A percentile compares a stretch with the other conserved stretches of the same genome.
Conservation (phyloP, 1,140 invertebrate genomes). For the Drosophila quadrilineata region DNA sequence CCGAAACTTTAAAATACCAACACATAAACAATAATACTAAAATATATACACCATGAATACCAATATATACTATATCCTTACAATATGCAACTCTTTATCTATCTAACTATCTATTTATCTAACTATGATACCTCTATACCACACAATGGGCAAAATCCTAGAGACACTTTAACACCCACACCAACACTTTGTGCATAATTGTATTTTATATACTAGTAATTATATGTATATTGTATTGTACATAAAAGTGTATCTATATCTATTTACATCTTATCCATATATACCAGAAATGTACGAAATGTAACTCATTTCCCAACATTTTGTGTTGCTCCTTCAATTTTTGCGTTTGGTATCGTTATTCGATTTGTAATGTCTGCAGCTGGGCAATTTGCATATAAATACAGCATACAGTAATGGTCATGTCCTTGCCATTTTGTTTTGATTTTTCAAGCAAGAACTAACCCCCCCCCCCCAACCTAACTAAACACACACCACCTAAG, state of each 20-base stretch:
- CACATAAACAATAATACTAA: neutral
- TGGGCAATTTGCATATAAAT: constrained; percentile 15
- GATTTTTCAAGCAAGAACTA: constrained; percentile 7
- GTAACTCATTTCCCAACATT: constrained; percentile 4
- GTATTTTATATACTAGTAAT: constrained; percentile 3
- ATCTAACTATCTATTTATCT: constrained; percentile 15
- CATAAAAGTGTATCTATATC: constrained; percentile 7
- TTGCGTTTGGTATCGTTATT: neutral
- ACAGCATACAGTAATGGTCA: constrained; percentile 13
- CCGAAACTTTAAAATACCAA: constrained; percentile 1
- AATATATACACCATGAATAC: constrained; percentile 3
- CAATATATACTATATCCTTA: constrained; percentile 19
- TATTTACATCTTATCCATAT: constrained; percentile 2
- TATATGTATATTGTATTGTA: constrained; percentile 5
- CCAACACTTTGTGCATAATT: neutral
- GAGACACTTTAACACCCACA: neutral
- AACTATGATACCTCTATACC: neutral
- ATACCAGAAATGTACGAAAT: constrained; percentile 22
- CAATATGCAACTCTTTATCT: constrained; percentile 17
- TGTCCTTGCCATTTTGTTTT: constrained; percentile 17
- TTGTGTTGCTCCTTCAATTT: neutral
- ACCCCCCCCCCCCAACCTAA: neutral
- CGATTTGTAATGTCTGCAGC: constrained; percentile 15
- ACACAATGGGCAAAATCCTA: constrained; percentile 9
- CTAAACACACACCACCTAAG: neutral